phyloP scores from a whole-genome alignment of 2,888 invertebrate species.

The Scelioninae gen. 1 region DNA sequence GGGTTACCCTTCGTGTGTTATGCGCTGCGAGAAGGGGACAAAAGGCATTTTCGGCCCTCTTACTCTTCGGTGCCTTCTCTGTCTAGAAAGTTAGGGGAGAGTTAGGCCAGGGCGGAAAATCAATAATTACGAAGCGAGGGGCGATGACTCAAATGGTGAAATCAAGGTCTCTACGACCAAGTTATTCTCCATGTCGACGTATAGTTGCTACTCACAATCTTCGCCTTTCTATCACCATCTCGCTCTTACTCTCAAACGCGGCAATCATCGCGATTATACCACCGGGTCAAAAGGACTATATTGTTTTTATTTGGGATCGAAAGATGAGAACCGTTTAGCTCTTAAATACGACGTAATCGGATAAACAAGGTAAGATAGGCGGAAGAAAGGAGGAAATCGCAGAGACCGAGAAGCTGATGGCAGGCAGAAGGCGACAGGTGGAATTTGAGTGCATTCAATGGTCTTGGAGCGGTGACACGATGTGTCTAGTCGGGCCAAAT shows the following conservation, averaged over 20 bases:
- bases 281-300: no score
- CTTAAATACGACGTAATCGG: conserved; percentile 50
- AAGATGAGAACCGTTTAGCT: conserved; percentile 20
- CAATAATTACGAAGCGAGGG: conserved; percentile 84
- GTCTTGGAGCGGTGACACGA: conserved; percentile 81
- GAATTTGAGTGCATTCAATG: conserved; percentile 82
- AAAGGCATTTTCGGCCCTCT: conserved; percentile 82
- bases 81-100: conserved; percentile 83
- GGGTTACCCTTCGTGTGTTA: conserved; percentile 77
- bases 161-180: conserved; percentile 81
- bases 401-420: conserved; percentile 71
- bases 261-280: no score
- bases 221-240: no score
- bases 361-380: conserved; percentile 12
- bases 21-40: conserved; percentile 78
- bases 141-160: conserved; percentile 84
- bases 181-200: conserved; percentile 77
- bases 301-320: conserved; percentile 25
- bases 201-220: conserved; percentile 67
- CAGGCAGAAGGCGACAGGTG: conserved; percentile 75
- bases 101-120: conserved; percentile 83
- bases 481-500: conserved; percentile 80
- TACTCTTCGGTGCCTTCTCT: conserved; percentile 74
- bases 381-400: no score
- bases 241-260: no score